Base-by-base conservation (phyloP, 2,113 vertebrate species). In the Nicator chloris region DNA sequence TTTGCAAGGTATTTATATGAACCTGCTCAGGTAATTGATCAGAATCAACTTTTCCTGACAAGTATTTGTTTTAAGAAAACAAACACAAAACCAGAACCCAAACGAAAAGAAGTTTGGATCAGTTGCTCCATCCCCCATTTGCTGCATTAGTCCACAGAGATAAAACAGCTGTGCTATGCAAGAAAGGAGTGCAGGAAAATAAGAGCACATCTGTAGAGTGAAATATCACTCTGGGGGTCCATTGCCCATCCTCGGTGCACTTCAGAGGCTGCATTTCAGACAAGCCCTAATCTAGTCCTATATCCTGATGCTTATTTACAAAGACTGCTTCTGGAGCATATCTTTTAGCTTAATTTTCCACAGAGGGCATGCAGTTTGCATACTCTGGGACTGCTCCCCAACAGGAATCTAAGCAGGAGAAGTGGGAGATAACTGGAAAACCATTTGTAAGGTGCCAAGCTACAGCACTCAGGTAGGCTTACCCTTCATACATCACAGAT, bases 281-380 rank as follows among this genome's bases (percentile, higher is more conserved):
- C 19, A 28, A 70, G 31, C 35, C 82, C 39, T 64, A 53, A 63
- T 51, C 40, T 78, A 14, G 4, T 45, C 47, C 64, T 14, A 7
- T 24, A 24, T 22, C 39, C 21, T 19, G 3, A 59, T 51, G 11
- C 39, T 72, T 40, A 47, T 49, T 59, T 76, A n/a, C 12, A 21
- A 42, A 47, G 44, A 64, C 24, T 15, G 3, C 54, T 90, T 73
- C 54, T 50, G 27, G 12, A 84, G 23, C 21, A 3, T 15, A 35
- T 10, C 1, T 70, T 86, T 86, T 22, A 47, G 15, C 30, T 54
- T 56, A 7, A 39, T 84, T 94, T 81, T 65, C 39, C 59, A 45
- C 2, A 6, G 37, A 45, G 9, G 7, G 3, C 23, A 49, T 0
- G 0, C 8, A 24, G n/a, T 53, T 65, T 49, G 26, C 16, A 4